These are phyloP conservation scores for Drosophila saltans DNA, from an alignment of 1,140 invertebrate species.

Conservation along the genomic window DNA sequence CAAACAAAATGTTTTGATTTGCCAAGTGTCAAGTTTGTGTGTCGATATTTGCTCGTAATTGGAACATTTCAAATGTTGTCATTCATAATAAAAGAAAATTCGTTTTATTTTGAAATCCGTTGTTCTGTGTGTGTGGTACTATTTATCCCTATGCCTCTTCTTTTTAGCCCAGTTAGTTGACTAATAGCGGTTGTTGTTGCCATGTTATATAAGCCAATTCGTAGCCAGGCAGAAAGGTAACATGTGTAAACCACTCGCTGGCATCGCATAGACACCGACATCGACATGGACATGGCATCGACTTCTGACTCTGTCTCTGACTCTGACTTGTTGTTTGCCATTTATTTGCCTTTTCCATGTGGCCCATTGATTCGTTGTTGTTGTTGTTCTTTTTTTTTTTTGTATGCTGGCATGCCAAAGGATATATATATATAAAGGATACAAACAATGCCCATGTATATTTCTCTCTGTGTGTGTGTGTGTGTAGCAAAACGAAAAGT, in stretches of 20 bases:
- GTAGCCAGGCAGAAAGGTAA: constrained; percentile 23
- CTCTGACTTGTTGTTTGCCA: constrained; percentile 60
- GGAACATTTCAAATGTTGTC: constrained; percentile 80
- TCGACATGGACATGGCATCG: constrained; percentile 38
- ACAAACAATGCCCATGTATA: background rate
- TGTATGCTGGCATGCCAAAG: constrained; percentile 1
- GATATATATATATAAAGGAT: background rate
- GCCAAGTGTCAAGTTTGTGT: background rate
- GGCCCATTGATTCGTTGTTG: constrained; percentile 10
- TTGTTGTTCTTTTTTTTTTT: background rate
- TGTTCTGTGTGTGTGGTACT: background rate
- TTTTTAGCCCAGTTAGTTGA: constrained; percentile 8
- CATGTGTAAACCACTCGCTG: constrained; percentile 72
- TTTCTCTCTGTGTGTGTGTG: background rate
- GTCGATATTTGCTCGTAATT: constrained; percentile 77
- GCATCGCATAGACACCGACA: constrained; percentile 65
- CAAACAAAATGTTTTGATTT: background rate
- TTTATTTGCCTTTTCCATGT: constrained; percentile 34
- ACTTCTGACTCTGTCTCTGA: constrained; percentile 8
- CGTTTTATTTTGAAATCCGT: constrained; percentile 55
- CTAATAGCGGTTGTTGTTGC: constrained; percentile 65
- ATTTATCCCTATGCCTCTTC: background rate
- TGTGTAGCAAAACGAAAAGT: background rate
- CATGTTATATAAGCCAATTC: constrained; percentile 31
- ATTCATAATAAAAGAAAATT: constrained; percentile 79